Evolutionary conservation across 2,888 invertebrate species (phyloP).

Genomic region (Oscheius onirici): DNA sequence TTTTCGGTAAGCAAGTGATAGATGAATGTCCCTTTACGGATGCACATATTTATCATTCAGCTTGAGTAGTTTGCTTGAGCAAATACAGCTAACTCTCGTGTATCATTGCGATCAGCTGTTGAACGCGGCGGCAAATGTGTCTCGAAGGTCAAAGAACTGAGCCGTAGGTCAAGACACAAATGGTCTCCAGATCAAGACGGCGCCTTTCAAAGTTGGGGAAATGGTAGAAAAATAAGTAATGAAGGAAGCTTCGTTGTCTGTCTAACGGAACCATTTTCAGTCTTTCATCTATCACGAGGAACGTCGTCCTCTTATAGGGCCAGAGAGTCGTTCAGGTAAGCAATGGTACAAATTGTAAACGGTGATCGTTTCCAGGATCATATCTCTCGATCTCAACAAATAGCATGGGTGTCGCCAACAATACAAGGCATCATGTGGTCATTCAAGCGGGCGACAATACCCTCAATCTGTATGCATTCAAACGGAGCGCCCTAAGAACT

Average conservation of each 20-base stretch:
- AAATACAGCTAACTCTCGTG: too few species aligned
- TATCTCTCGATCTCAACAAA: slow-evolving; percentile 26
- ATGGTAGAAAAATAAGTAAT: not conserved
- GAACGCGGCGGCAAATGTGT: too few species aligned
- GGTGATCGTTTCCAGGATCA: slow-evolving; percentile 10
- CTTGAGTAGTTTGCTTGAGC: too few species aligned
- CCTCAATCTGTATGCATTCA: slow-evolving; percentile 31
- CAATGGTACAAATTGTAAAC: not conserved
- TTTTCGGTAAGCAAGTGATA: too few species aligned
- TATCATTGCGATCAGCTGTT: too few species aligned
- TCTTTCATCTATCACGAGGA: slow-evolving; percentile 34
- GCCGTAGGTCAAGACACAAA: too few species aligned
- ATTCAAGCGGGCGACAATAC: slow-evolving; percentile 32
- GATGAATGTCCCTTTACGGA: too few species aligned
- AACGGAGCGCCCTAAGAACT: slow-evolving; percentile 8
- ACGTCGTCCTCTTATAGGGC: slow-evolving; percentile 19
- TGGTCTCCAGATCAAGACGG: too few species aligned
- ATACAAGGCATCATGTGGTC: slow-evolving; percentile 16
- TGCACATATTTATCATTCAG: too few species aligned
- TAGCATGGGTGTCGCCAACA: slow-evolving; percentile 5
- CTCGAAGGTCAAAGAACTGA: too few species aligned
- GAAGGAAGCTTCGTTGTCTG: not conserved
- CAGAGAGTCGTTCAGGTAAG: slow-evolving; percentile 13
- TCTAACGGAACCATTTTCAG: slow-evolving; percentile 13
- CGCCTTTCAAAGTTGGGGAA: too few species aligned